phyloP scores from a whole-genome alignment of 2,113 vertebrate genomes.

The Pomatostomus ruficeps region DNA sequence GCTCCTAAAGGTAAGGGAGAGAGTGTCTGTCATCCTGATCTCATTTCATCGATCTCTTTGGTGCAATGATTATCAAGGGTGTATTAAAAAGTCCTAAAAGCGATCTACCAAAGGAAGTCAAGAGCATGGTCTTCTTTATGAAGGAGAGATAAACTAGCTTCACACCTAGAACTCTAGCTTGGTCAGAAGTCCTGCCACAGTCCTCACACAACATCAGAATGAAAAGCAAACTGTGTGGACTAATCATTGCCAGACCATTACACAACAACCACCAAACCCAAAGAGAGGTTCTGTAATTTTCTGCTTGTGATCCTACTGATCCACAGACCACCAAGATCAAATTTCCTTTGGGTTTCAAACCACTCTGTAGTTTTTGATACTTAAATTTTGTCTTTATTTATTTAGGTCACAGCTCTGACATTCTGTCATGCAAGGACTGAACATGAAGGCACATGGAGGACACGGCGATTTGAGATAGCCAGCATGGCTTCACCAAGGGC shows the following conservation, averaged over 20 bases:
- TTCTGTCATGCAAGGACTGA: background rate
- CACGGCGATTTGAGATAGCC: background rate
- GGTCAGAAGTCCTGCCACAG: background rate
- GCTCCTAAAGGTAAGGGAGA: background rate
- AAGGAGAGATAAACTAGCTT: background rate
- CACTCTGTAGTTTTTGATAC: background rate
- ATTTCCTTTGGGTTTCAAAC: background rate
- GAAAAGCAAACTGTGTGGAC: background rate
- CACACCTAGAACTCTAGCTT: background rate
- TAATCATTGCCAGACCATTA: background rate
- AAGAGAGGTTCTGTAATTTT: background rate
- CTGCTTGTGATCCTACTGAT: background rate
- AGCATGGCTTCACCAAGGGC: background rate
- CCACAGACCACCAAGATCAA: background rate
- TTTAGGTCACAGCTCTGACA: background rate
- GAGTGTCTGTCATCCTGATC: background rate
- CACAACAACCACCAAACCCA: background rate
- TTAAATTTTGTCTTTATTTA: background rate
- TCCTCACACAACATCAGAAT: background rate
- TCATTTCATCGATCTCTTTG: background rate
- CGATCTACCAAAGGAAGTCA: background rate
- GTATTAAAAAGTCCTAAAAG: background rate
- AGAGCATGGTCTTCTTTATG: background rate
- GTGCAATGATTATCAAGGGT: background rate
- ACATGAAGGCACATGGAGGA: background rate